Evolutionary conservation across 2,888 invertebrate species (phyloP), one percentile per base, ranked within the genome.

Genomic region (Arrhopalites spinosus): DNA sequence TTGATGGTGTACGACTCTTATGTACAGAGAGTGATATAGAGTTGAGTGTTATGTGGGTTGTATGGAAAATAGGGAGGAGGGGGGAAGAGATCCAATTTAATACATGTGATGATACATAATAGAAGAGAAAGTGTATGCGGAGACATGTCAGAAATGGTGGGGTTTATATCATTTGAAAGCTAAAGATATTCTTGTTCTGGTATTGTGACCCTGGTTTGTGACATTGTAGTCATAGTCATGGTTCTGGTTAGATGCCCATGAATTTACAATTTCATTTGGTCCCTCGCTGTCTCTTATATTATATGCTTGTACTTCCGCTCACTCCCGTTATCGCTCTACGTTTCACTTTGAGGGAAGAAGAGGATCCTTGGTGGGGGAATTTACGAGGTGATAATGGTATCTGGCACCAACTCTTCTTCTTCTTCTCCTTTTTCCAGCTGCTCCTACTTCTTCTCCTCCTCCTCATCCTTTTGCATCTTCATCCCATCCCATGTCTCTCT

Each of bases 301-400:
- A n/a, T 36, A 36, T 36, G 36, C 36, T 30, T 64, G 29, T 64
- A 20, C 8, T 43, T 36, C 45, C 27, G 25, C 25, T 59, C 59
- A 23, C 25, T 59, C 27, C 25, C 59, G 2, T 23, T 59, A 3
- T 25, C 25, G 25, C 2, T 27, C 25, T 59, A 13, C 23, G 36
- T 36, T 20, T 59, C 25, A 59, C 27, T 59, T 59, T 59, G 59
- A 59, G 36, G 36, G 5, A 36, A 36, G 5, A 36, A 36, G 59
- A 43, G 68, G 50, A 70, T 67, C 59, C 61, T 74, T 2, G 30
- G 63, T 59, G 43, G 63, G n/a, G 75, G 78, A 79, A 81, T 81
- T 81, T 81, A 81, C 78, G 81, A 79, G 81, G 79, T 79, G 81
- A 81, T 79, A 81, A 81, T 78, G 77, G 77, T 78, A 74, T 73